A percentile compares a stretch with the other conserved stretches of the same genome.
Conservation (phyloP, 2,888 invertebrate genomes). For the Mythimna ferrago region DNA sequence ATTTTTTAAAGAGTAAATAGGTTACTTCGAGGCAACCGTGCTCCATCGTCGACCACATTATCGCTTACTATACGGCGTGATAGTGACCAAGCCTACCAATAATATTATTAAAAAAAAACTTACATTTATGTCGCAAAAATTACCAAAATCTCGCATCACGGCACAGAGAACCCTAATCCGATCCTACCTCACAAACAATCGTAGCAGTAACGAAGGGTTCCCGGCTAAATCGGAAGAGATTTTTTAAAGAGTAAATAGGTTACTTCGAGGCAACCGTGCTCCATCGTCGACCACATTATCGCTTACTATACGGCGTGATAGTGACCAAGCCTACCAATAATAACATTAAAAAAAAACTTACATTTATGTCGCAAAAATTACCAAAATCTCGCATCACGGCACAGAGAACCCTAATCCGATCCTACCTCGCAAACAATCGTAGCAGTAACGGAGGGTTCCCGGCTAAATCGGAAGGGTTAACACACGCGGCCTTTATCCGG, state of each 20-base stretch:
- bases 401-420: background rate
- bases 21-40: too few species aligned
- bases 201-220: slow-evolving; percentile 21
- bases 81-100: too few species aligned
- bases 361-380: background rate
- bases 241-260: too few species aligned
- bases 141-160: background rate
- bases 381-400: background rate
- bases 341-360: too few species aligned
- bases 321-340: too few species aligned
- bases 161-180: background rate
- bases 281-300: too few species aligned
- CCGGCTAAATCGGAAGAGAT: slow-evolving; percentile 43
- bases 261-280: too few species aligned
- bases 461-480: slow-evolving; percentile 54
- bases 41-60: too few species aligned
- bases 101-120: too few species aligned
- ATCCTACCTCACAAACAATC: slow-evolving; percentile 30
- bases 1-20: too few species aligned
- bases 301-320: too few species aligned
- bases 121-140: background rate
- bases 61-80: too few species aligned
- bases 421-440: slow-evolving; percentile 35
- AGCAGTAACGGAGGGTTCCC: slow-evolving; percentile 22
- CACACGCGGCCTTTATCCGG: slow-evolving; percentile 26